These are phyloP conservation scores for Sakesphorus luctuosus DNA, from an alignment of 2,113 vertebrate species.

Conservation along the genomic window DNA sequence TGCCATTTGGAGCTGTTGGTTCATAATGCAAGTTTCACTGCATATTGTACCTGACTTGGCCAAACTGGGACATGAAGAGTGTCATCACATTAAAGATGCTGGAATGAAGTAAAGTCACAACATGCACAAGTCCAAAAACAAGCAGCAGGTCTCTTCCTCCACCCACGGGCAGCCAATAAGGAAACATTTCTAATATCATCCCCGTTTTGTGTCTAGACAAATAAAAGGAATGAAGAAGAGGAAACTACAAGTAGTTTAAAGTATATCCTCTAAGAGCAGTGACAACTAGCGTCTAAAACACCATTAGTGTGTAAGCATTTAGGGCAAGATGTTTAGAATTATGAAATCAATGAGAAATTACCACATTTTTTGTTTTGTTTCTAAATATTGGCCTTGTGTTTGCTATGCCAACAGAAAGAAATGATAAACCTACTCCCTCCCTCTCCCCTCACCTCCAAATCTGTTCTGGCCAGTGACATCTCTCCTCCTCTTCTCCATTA, in stretches of 20 bases:
- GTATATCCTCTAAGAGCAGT: constrained; percentile 30
- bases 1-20: constrained; percentile 59
- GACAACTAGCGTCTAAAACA: not conserved
- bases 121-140: constrained; percentile 68
- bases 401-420: constrained; percentile 51
- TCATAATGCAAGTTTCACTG: constrained; percentile 55
- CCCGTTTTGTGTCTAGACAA: constrained; percentile 69
- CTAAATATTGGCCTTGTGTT: constrained; percentile 57
- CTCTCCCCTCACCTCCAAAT: not conserved
- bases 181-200: constrained; percentile 67
- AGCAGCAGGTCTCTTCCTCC: constrained; percentile 67
- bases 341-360: not conserved
- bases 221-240: constrained; percentile 61
- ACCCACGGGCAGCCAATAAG: constrained; percentile 64
- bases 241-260: constrained; percentile 57
- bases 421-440: constrained; percentile 5
- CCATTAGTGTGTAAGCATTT: not conserved
- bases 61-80: constrained; percentile 64
- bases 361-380: not conserved
- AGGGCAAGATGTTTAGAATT: not conserved
- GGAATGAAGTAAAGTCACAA: constrained; percentile 71
- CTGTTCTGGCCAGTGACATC: not conserved
- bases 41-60: constrained; percentile 63
- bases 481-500: not conserved
- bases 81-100: constrained; percentile 64